phyloP scores from a whole-genome alignment of 2,113 vertebrate genomes.

The Oryzias woworae region DNA sequence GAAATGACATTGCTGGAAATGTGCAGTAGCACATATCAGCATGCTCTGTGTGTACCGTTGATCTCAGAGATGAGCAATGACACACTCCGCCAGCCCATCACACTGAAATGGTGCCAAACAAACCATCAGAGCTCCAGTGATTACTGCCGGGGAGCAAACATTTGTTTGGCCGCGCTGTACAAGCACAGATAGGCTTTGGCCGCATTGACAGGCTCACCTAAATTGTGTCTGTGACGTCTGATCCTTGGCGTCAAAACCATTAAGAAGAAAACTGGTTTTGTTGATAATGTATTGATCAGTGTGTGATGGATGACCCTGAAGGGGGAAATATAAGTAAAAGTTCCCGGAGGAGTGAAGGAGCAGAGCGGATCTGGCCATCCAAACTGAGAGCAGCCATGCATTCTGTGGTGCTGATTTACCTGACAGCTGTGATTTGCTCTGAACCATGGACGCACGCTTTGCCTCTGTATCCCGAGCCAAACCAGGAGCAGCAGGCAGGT shows the following conservation, averaged over 20 bases:
- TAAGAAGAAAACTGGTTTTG: conserved; percentile 68
- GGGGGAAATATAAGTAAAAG: conserved; percentile 72
- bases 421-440: conserved; percentile 69
- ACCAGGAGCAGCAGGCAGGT: conserved; percentile 71
- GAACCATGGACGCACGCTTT: conserved; percentile 58
- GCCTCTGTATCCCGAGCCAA: conserved; percentile 70
- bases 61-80: conserved; percentile 52
- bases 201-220: conserved; percentile 66
- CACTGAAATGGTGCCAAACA: conserved; percentile 42
- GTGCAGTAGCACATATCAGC: conserved; percentile 19
- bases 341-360: conserved; percentile 19
- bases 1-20: not conserved
- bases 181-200: conserved; percentile 76
- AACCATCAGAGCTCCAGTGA: conserved; percentile 56
- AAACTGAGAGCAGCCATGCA: conserved; percentile 66
- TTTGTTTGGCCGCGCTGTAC: conserved; percentile 77
- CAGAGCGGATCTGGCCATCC: conserved; percentile 33
- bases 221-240: conserved; percentile 67
- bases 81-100: conserved; percentile 38
- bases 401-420: conserved; percentile 59
- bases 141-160: conserved; percentile 68
- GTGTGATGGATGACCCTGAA: conserved; percentile 64
- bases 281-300: conserved; percentile 74
- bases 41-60: conserved; percentile 8
- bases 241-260: conserved; percentile 74